These are phyloP conservation scores for Erythrolamprus reginae DNA, from an alignment of 2,113 vertebrate species.

Conservation along the genomic window DNA sequence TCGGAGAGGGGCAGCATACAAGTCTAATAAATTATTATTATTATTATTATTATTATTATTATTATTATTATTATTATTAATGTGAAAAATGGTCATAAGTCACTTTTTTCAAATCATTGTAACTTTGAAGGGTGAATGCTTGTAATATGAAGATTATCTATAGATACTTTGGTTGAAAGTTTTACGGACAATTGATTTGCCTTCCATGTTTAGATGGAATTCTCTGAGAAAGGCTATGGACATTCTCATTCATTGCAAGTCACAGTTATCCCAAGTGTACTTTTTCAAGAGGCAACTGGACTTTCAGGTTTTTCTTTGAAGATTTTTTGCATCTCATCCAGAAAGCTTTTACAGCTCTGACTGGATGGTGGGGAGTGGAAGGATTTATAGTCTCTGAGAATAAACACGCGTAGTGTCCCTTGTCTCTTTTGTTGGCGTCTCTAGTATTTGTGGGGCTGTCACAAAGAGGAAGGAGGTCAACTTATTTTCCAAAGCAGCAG, in stretches of 20 bases:
- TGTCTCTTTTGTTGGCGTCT: background rate
- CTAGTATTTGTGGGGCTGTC: background rate
- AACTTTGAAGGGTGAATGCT: background rate
- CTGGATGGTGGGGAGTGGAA: too few species aligned
- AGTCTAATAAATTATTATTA: too few species aligned
- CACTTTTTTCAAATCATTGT: background rate
- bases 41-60: too few species aligned
- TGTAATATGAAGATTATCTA: background rate
- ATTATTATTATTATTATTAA: too few species aligned
- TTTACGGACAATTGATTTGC: background rate
- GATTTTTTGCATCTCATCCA: too few species aligned
- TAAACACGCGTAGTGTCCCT: background rate
- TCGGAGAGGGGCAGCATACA: too few species aligned
- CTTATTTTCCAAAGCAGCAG: background rate
- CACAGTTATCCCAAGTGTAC: too few species aligned
- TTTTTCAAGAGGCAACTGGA: too few species aligned
- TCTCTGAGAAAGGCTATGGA: background rate
- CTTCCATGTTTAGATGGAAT: background rate
- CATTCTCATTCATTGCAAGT: too few species aligned
- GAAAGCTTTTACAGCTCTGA: too few species aligned
- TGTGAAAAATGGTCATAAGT: background rate
- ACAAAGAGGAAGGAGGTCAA: background rate
- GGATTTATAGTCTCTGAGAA: background rate
- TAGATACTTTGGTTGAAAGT: background rate
- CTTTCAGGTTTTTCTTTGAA: too few species aligned